Evolutionary conservation across 2,888 invertebrate genomes (phyloP).

Genomic region (Leptinotarsa tumamoca): DNA sequence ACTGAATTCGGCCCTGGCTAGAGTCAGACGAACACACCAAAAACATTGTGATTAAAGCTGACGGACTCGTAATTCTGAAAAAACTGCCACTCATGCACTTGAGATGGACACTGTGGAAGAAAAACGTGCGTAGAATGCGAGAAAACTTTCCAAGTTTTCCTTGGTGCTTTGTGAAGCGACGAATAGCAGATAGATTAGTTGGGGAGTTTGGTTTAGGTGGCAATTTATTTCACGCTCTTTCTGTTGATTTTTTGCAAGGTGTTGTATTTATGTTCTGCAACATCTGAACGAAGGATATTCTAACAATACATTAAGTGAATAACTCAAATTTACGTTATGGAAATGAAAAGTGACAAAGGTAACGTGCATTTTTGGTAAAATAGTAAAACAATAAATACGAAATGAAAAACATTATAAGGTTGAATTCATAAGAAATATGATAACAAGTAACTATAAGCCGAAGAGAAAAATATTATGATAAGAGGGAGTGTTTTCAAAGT

Average conservation of each 20-base stretch:
- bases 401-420: too few relatives aligned
- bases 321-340: not conserved
- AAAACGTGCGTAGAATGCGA: conserved; percentile 28
- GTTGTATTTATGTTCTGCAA: not conserved
- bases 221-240: conserved; percentile 3
- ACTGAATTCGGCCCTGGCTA: not conserved
- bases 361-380: too few relatives aligned
- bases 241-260: not conserved
- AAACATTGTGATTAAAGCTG: conserved; percentile 32
- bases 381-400: too few relatives aligned
- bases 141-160: not conserved
- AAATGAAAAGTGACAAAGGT: too few relatives aligned
- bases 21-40: not conserved
- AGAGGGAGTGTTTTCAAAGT: too few relatives aligned
- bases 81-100: conserved; percentile 28
- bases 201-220: conserved; percentile 4
- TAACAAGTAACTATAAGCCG: too few relatives aligned
- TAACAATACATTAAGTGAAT: not conserved
- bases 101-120: conserved; percentile 29
- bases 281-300: not conserved
- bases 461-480: too few relatives aligned
- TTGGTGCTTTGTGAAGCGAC: not conserved
- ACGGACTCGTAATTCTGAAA: conserved; percentile 29
- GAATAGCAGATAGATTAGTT: conserved; percentile 5
- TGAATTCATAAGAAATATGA: too few relatives aligned